Evolutionary conservation across 2,113 vertebrate species (phyloP).

Genomic region (Sula dactylatra): DNA sequence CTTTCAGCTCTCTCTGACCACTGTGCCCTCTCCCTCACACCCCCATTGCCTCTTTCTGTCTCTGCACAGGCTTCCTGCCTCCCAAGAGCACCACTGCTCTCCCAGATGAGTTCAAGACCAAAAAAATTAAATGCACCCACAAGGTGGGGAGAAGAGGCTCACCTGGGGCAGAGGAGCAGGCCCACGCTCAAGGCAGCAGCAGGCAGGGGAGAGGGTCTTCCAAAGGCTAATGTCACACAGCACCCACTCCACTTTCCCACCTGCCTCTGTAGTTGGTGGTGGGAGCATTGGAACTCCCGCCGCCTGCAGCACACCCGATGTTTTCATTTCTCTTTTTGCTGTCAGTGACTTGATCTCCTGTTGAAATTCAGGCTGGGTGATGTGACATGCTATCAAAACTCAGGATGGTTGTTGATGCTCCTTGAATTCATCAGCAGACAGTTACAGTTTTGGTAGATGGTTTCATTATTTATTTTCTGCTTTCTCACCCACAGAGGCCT

Average conservation of each 20-base stretch:
- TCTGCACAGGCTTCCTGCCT: not conserved
- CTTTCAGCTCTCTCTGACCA: not conserved
- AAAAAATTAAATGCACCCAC: not conserved
- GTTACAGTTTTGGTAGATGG: not conserved
- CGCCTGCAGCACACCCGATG: not conserved
- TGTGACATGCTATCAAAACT: not conserved
- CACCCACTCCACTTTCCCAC: not conserved
- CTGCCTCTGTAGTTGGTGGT: not conserved
- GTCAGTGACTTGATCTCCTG: not conserved
- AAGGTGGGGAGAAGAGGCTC: not conserved
- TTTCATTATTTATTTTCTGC: not conserved
- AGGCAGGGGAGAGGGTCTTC: not conserved
- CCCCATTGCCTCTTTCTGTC: not conserved
- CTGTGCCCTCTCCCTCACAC: not conserved
- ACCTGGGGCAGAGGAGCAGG: rapidly evolving
- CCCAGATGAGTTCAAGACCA: not conserved
- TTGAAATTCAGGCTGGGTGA: not conserved
- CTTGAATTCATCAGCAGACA: not conserved
- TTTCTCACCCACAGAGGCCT: not conserved
- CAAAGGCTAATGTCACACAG: not conserved
- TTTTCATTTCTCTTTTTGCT: not conserved
- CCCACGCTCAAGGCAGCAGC: not conserved
- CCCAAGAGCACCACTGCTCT: not conserved
- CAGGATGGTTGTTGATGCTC: not conserved
- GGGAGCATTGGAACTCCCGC: not conserved